Conservation (phyloP, 2,888 invertebrate genomes). For the Carabus problematicus region DNA sequence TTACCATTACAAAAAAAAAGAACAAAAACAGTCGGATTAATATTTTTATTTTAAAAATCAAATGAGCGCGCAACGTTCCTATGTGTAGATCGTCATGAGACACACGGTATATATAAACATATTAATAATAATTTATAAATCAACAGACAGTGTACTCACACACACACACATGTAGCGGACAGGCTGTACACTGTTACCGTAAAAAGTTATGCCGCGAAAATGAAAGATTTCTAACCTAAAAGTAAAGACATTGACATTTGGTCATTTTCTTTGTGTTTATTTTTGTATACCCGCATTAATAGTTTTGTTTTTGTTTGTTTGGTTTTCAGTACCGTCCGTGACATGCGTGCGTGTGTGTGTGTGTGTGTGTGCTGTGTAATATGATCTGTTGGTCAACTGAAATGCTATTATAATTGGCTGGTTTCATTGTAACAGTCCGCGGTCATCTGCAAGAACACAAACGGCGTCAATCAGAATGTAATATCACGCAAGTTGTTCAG, state of each 20-base stretch:
- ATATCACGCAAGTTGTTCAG: too few relatives aligned
- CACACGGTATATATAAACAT: too few relatives aligned
- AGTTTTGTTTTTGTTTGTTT: constrained; percentile 32
- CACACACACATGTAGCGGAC: too few relatives aligned
- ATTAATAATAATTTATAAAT: constrained; percentile 4
- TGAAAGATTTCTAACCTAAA: constrained; percentile 34
- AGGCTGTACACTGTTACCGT: neutral
- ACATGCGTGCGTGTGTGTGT: too few relatives aligned
- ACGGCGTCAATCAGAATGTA: neutral
- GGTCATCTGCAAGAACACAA: constrained; percentile 24
- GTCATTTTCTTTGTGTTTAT: constrained; percentile 32
- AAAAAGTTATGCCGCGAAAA: constrained; percentile 22
- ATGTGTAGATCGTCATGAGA: too few relatives aligned
- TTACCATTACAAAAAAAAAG: too few relatives aligned
- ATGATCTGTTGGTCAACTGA: too few relatives aligned
- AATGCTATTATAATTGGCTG: constrained; percentile 40
- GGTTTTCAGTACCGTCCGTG: too few relatives aligned
- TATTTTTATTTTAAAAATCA: too few relatives aligned
- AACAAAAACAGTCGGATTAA: too few relatives aligned
- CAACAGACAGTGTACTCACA: too few relatives aligned
- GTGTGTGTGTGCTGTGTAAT: neutral
- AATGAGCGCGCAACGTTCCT: too few relatives aligned
- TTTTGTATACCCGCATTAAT: constrained; percentile 34
- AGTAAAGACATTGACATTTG: constrained; percentile 37
- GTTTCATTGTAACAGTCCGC: constrained; percentile 36